Evolutionary conservation across 2,888 invertebrate genomes (phyloP).

Genomic region (Scaptomyza tumidula): DNA sequence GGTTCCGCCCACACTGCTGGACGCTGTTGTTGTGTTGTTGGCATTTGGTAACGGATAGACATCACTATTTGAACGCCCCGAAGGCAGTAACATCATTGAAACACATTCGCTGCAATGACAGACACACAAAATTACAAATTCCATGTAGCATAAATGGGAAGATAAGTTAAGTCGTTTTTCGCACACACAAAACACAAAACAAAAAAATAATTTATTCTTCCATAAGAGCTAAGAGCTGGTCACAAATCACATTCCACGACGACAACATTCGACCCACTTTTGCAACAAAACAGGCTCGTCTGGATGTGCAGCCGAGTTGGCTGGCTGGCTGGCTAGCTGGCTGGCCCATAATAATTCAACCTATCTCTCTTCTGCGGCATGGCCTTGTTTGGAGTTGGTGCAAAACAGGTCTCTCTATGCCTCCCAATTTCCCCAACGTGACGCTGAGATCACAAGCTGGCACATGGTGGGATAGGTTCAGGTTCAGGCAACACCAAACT

Average conservation of each 20-base stretch:
- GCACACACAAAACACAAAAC: slow-evolving; percentile 33
- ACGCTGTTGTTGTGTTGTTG: slow-evolving; percentile 43
- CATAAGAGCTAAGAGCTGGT: slow-evolving; percentile 21
- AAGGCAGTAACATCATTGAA: slow-evolving; percentile 84
- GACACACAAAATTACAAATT: slow-evolving; percentile 1
- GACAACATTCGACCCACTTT: slow-evolving; percentile 59
- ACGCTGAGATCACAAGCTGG: slow-evolving; percentile 29
- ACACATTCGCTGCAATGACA: slow-evolving; percentile 79
- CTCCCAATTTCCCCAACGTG: slow-evolving; percentile 22
- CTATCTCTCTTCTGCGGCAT: slow-evolving; percentile 39
- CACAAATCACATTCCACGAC: slow-evolving; percentile 69
- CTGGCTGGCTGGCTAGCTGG: slow-evolving; percentile 22
- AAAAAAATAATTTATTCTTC: slow-evolving; percentile 20
- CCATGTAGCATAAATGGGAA: slow-evolving; percentile 6
- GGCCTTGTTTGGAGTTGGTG: slow-evolving; percentile 19
- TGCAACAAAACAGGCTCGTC: slow-evolving; percentile 67
- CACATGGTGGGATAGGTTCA: slow-evolving; percentile 72
- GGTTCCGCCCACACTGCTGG: slow-evolving; percentile 45
- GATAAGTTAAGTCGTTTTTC: slow-evolving; percentile 39
- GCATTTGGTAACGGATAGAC: slow-evolving; percentile 79
- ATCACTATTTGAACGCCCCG: slow-evolving; percentile 84
- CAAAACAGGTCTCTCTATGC: slow-evolving; percentile 59
- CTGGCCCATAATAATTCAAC: slow-evolving; percentile 74
- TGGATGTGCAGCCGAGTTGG: slow-evolving; percentile 41
- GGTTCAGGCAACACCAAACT: slow-evolving; percentile 50